Evolutionary conservation across 2,797 vertebrate genomes (phyloP), one percentile per base, ranked within the genome.

Genomic region (Pangasius larnaudii): DNA sequence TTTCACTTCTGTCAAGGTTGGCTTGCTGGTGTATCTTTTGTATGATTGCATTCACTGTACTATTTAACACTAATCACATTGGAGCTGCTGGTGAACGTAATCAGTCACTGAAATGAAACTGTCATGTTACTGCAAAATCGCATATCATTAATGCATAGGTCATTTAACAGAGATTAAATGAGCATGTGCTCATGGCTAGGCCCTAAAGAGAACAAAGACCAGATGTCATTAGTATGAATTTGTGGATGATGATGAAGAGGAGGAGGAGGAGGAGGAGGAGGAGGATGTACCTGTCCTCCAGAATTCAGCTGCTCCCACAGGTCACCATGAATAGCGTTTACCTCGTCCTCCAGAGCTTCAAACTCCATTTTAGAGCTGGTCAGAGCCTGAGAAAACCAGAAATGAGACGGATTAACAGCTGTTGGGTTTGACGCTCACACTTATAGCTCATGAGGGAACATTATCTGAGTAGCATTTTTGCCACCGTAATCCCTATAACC

Each of bases 241-340:
- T 81, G 30, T 27, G 24, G 11, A 80, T 24, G 27, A 42, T 78
- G 36, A 46, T n/a, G 22, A 30, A 2, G 49, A 85, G 49, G 92
- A 56, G 22, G 36, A 27, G 8, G 36, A 19, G 11, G 67, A 19
- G 11, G 67, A 42, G 63, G 39, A 49, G 42, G 42, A 33, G 5
- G 56, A 42, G 61, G 30, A 85, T 53, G 92, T 94, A 98, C 98
- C 97, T 99, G 98, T 42, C 96, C 95, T 91, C 98, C 98, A 92
- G 97, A 92, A 90, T 98, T 98, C 72, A 99, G 97, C 91, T 99
- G 98, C 88, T 99, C 98, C 98, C 98, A 99, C 13, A 99, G 95
- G 89, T 98, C 98, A 1, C 98, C 97, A 0, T 99, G 98, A 89
- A 99, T 96, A 85, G 97, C 95, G 0, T 97, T 97, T 88, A 98